phyloP scores from a whole-genome alignment of 1,140 invertebrate species.

The Laupala kohalensis region DNA sequence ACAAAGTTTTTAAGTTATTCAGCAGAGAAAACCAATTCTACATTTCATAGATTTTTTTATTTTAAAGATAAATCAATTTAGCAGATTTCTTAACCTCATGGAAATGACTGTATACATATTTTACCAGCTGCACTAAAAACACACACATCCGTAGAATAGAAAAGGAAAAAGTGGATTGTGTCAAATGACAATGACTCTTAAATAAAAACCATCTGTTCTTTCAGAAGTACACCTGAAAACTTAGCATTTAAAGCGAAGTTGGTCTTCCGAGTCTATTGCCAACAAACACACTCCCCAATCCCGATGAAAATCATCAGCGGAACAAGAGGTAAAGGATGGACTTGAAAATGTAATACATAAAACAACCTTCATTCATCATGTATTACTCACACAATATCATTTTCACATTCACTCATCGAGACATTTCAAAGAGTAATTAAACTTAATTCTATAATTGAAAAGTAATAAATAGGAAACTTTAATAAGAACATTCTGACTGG shows the following conservation, averaged over 20 bases:
- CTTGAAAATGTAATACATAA: neutral
- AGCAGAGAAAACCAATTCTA: no score
- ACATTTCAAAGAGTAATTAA: neutral
- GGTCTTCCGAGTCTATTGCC: neutral
- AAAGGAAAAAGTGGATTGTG: neutral
- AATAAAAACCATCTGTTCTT: neutral
- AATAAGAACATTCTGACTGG: neutral
- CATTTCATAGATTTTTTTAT: no score
- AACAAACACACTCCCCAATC: neutral
- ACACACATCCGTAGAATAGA: neutral
- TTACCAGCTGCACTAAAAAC: neutral
- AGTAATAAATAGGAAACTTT: neutral
- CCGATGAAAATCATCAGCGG: neutral
- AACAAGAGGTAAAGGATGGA: neutral
- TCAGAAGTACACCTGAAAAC: neutral
- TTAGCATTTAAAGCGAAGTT: neutral
- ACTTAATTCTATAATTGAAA: neutral
- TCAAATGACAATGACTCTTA: neutral
- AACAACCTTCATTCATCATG: neutral
- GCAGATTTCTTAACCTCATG: no score
- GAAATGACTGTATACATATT: neutral
- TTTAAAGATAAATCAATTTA: no score
- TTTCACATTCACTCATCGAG: no score
- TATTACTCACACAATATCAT: neutral
- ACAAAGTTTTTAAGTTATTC: neutral